Conservation (phyloP, 2,797 vertebrate genomes). For the Chelon auratus region DNA sequence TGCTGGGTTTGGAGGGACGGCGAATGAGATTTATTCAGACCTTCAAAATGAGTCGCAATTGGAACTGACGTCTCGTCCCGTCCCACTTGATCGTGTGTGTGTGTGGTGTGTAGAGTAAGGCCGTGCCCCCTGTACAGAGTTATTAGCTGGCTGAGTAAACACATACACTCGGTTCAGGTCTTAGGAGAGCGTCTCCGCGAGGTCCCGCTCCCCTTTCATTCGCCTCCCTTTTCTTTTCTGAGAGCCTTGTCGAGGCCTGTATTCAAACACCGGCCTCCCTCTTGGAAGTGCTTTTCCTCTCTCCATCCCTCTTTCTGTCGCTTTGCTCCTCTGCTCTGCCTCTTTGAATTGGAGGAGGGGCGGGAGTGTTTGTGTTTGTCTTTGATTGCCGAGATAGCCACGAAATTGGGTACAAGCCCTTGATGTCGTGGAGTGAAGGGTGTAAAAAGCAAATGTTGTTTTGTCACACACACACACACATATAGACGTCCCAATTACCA, state of each 20-base stretch:
- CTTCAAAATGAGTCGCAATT: conserved; percentile 69
- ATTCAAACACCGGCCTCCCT: conserved; percentile 72
- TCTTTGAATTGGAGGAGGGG: conserved; percentile 71
- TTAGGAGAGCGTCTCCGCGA: conserved; percentile 64
- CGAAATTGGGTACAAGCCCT: conserved; percentile 85
- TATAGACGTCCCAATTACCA: conserved; percentile 29
- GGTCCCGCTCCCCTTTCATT: conserved; percentile 68
- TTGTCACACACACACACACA: conserved; percentile 56
- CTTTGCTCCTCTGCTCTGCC: conserved; percentile 54
- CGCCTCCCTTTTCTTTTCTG: conserved; percentile 67
- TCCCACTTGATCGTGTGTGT: conserved; percentile 78
- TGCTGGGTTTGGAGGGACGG: conserved; percentile 52
- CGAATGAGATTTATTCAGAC: conserved; percentile 74
- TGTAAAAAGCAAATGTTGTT: conserved; percentile 69
- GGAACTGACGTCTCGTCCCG: conserved; percentile 75
- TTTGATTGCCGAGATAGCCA: conserved; percentile 87
- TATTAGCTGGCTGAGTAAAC: conserved; percentile 86
- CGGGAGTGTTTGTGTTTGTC: conserved; percentile 84
- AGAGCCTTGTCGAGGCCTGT: conserved; percentile 73
- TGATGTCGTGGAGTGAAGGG: conserved; percentile 79
- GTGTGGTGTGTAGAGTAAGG: conserved; percentile 72
- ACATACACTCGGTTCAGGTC: conserved; percentile 77
- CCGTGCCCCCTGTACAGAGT: conserved; percentile 80
- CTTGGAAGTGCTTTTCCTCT: conserved; percentile 62
- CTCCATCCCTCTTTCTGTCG: conserved; percentile 58